Evolutionary conservation across 2,888 invertebrate genomes (phyloP).

Genomic region (Zelleria hepariella): DNA sequence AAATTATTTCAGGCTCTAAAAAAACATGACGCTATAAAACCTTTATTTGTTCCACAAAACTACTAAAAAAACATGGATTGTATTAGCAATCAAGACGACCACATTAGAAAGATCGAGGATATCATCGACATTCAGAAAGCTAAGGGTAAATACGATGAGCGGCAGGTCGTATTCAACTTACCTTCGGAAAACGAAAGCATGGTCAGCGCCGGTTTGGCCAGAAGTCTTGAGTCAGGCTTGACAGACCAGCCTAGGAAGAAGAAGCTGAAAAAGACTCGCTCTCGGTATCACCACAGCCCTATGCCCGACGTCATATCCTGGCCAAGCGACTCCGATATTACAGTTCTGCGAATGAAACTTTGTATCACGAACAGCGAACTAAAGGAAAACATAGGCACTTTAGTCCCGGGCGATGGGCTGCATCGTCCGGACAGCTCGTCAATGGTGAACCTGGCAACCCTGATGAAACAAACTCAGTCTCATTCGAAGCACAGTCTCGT

Average conservation of each 20-base stretch:
- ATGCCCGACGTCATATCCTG: slow-evolving; percentile 52
- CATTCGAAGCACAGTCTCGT: slow-evolving; percentile 47
- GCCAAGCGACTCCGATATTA: slow-evolving; percentile 74
- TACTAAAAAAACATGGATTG: slow-evolving; percentile 27
- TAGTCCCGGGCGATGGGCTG: slow-evolving; percentile 68
- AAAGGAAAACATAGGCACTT: slow-evolving; percentile 55
- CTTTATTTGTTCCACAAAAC: neutral
- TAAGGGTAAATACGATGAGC: slow-evolving; percentile 39
- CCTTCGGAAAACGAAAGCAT: slow-evolving; percentile 33
- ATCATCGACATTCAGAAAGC: slow-evolving; percentile 60
- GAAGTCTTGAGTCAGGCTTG: slow-evolving; percentile 46
- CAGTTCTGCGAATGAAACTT: slow-evolving; percentile 67
- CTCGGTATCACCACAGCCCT: slow-evolving; percentile 33
- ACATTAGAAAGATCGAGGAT: slow-evolving; percentile 56
- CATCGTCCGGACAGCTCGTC: slow-evolving; percentile 72
- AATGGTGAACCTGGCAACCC: slow-evolving; percentile 71
- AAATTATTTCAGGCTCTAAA: neutral
- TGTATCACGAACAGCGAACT: slow-evolving; percentile 37
- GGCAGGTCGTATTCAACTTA: slow-evolving; percentile 50
- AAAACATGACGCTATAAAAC: neutral
- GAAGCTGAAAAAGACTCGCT: slow-evolving; percentile 31
- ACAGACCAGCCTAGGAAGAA: slow-evolving; percentile 27
- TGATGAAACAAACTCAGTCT: slow-evolving; percentile 53
- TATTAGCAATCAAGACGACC: slow-evolving; percentile 23
- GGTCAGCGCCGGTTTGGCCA: slow-evolving; percentile 34